Conservation (phyloP, 2,888 invertebrate genomes). For the Drosophila paranaensis region DNA sequence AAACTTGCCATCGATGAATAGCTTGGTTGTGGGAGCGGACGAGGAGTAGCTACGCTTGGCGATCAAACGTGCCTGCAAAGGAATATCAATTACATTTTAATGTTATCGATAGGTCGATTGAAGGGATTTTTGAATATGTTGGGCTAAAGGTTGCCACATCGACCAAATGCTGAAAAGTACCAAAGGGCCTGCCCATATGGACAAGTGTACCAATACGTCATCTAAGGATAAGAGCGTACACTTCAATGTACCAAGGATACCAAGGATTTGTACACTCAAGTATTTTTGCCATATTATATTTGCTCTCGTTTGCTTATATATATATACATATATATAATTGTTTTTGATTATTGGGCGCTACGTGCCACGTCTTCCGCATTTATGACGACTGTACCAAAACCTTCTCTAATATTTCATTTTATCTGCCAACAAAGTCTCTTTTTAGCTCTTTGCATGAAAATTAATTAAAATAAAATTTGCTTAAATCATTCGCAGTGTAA, state of each 20-base stretch:
- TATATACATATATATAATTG: neutral
- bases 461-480: neutral
- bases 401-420: neutral
- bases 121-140: neutral
- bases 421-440: neutral
- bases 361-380: constrained; percentile 3
- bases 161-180: neutral
- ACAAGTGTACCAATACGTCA: neutral
- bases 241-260: neutral
- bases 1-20: constrained; percentile 98
- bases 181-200: neutral
- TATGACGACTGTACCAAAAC: neutral
- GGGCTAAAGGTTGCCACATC: constrained; percentile 7
- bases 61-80: constrained; percentile 71
- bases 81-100: neutral
- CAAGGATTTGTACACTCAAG: neutral
- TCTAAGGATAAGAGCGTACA: neutral
- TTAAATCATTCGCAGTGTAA: neutral
- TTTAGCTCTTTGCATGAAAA: neutral
- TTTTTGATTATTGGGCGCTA: neutral
- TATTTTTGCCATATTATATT: neutral
- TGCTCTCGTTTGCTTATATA: neutral
- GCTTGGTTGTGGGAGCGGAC: constrained; percentile 91
- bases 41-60: constrained; percentile 86
- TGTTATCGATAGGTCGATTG: constrained; percentile 20